A percentile compares a stretch with the other conserved stretches of the same genome.
Conservation (phyloP, 2,888 invertebrate genomes). For the Galerucella pusilla region DNA sequence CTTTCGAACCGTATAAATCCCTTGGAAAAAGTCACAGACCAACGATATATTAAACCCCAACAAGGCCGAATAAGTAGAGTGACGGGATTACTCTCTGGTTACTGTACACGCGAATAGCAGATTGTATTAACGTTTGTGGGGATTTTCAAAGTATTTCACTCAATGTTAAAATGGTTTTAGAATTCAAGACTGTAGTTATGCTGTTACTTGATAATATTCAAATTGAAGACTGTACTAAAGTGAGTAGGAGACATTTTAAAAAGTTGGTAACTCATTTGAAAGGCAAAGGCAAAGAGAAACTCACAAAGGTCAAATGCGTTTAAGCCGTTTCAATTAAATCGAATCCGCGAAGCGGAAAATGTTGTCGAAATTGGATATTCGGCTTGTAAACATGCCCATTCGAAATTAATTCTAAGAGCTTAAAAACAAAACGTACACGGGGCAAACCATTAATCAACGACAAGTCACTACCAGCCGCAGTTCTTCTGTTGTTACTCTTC, state of each 20-base stretch:
- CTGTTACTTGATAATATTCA: no score
- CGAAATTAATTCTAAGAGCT: constrained; percentile 31
- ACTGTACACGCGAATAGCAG: no score
- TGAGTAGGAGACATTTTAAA: not conserved
- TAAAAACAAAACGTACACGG: constrained; percentile 31
- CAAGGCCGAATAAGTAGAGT: no score
- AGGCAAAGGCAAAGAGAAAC: constrained; percentile 12
- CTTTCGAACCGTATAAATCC: no score
- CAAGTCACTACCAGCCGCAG: constrained; percentile 29
- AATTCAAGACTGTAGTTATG: no score
- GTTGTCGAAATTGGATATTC: constrained; percentile 36
- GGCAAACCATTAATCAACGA: constrained; percentile 29
- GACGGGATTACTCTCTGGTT: no score
- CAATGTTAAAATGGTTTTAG: no score
- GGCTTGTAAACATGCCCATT: constrained; percentile 37
- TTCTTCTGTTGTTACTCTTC: constrained; percentile 4
- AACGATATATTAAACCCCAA: no score
- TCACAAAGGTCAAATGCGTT: constrained; percentile 14
- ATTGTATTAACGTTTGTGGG: no score
- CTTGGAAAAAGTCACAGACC: no score
- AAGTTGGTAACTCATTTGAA: constrained; percentile 21
- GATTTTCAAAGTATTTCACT: no score
- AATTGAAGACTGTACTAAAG: not conserved
- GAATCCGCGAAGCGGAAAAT: constrained; percentile 21
- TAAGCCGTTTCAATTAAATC: constrained; percentile 32